Conservation (phyloP, 2,888 invertebrate species). For the Leptarthrus brevirostris region DNA sequence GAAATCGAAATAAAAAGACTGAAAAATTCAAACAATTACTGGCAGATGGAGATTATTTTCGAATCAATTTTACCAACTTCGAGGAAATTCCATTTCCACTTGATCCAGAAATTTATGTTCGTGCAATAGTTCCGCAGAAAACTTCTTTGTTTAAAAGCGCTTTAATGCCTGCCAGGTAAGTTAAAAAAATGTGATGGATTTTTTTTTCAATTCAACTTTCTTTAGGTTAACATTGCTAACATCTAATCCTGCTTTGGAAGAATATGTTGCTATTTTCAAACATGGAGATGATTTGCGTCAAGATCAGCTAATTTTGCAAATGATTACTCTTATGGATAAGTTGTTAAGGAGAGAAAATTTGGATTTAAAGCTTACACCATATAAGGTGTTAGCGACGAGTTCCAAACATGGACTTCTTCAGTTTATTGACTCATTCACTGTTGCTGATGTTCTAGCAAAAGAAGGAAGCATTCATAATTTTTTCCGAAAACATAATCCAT, state of each 20-base stretch:
- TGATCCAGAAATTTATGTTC: constrained; percentile 90
- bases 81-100: constrained; percentile 94
- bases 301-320: constrained; percentile 97
- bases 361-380: constrained; percentile 95
- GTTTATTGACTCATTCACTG: constrained; percentile 91
- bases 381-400: constrained; percentile 94
- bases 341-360: constrained; percentile 92
- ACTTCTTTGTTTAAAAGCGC: constrained; percentile 96
- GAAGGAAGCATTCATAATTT: constrained; percentile 94
- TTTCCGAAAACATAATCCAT: constrained; percentile 90
- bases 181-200: constrained; percentile 34
- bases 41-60: constrained; percentile 82
- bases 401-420: constrained; percentile 97
- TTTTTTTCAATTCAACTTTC: background rate
- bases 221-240: constrained; percentile 85
- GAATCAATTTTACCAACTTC: constrained; percentile 89
- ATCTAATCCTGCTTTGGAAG: constrained; percentile 75
- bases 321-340: constrained; percentile 98
- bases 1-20: constrained; percentile 91
- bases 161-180: constrained; percentile 86
- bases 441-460: constrained; percentile 88
- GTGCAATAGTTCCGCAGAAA: constrained; percentile 88
- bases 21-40: constrained; percentile 88
- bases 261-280: constrained; percentile 97
- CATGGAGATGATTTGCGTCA: constrained; percentile 97